Conservation (phyloP, 1,140 invertebrate species). For the Drosophila oshimai region DNA sequence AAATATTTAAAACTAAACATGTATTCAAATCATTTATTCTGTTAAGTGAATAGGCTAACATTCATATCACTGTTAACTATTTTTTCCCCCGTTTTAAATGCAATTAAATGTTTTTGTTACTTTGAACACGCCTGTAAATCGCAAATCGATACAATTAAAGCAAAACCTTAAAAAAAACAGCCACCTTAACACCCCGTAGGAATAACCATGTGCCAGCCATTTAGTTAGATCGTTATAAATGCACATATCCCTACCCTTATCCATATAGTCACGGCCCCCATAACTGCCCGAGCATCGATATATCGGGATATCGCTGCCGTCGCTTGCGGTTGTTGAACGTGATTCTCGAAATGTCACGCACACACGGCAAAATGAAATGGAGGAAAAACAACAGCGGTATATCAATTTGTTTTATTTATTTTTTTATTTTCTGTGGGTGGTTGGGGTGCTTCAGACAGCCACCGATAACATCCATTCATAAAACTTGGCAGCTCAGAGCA, state of each 20-base stretch:
- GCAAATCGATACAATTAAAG: slow-evolving; percentile 42
- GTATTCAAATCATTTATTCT: no score
- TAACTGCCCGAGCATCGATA: slow-evolving; percentile 50
- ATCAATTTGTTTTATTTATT: slow-evolving; percentile 34
- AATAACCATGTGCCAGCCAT: slow-evolving; percentile 44
- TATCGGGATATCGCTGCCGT: slow-evolving; percentile 48
- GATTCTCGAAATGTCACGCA: slow-evolving; percentile 77
- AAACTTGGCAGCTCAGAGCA: slow-evolving; percentile 14
- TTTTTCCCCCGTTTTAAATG: no score
- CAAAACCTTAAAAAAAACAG: slow-evolving; percentile 7
- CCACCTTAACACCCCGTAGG: slow-evolving; percentile 20
- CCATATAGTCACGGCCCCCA: slow-evolving; percentile 41
- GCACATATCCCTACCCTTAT: slow-evolving; percentile 24
- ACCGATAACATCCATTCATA: slow-evolving; percentile 60
- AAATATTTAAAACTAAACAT: no score
- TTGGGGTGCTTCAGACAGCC: not conserved
- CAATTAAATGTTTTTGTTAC: not conserved
- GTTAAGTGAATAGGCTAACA: no score
- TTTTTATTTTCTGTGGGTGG: not conserved
- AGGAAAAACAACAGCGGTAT: slow-evolving; percentile 32
- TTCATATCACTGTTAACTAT: no score
- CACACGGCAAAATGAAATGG: slow-evolving; percentile 33
- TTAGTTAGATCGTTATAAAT: slow-evolving; percentile 57
- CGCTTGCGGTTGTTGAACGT: slow-evolving; percentile 64
- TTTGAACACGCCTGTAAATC: not conserved